Evolutionary conservation across 2,113 vertebrate genomes (phyloP), one percentile per base, ranked within the genome.

Genomic region (Psophia crepitans): DNA sequence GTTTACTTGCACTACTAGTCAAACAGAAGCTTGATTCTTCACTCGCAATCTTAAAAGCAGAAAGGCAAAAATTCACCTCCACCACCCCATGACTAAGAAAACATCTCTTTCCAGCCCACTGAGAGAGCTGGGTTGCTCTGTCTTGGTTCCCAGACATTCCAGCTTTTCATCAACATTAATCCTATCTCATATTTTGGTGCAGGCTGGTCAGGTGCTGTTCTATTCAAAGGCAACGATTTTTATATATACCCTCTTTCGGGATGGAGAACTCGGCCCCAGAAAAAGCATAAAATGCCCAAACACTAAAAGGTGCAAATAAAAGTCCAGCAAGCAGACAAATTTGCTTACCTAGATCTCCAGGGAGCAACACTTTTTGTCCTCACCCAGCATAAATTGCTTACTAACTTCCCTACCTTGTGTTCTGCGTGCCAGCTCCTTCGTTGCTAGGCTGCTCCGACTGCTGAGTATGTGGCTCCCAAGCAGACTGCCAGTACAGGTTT

Each of bases 391-490:
- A 61, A 84, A 70, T 54, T 5, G 61, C 58, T 57, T 6, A 19
- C 11, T 9, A 56, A 73, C 35, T 58, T 23, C 74, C 87, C n/a
- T 53, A 95, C 93, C 89, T 95, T 22, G 37, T n/a, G 65, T 48
- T 75, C 60, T 2, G 0, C 57, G 37, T 32, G 35, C 60, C 57
- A 60, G 81, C 43, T 79, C 75, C 87, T 39, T 41, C 3, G 35
- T 1, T 30, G 64, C 69, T 12, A 8, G 20, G 76, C 37, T 75
- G 76, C 90, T 92, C 17, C 8, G 70, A 18, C 43, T 68, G 77
- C 1, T 0, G 0, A 20, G 30, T 7, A 61, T 9, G 12, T 35
- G 46, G 53, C 80, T 94, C 66, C 46, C 0, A 1, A 74, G 84
- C 44, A 58, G n/a, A 6, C 56, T 84, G 84, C 51, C 44, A 64